These are phyloP conservation scores for Scelioninae gen. 1 DNA, from an alignment of 2,888 invertebrate species.

Conservation along the genomic window DNA sequence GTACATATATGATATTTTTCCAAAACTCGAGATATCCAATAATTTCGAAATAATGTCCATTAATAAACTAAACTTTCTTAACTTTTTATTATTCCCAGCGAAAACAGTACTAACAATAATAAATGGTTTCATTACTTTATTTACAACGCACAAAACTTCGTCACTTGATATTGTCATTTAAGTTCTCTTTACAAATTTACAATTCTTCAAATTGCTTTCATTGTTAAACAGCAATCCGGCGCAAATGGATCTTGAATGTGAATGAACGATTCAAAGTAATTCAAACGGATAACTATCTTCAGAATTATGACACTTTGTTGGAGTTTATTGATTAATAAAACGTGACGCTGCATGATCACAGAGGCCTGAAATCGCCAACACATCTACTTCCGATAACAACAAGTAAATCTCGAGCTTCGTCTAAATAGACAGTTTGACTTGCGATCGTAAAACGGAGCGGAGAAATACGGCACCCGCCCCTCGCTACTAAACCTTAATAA, in stretches of 20 bases:
- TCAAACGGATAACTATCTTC: slow-evolving; percentile 3
- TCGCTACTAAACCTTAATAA: slow-evolving; percentile 62
- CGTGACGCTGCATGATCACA: slow-evolving; percentile 29
- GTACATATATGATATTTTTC: too few relatives aligned
- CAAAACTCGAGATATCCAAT: too few relatives aligned
- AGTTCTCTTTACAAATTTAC: slow-evolving; percentile 1
- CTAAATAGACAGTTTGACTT: slow-evolving; percentile 24
- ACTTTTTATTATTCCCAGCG: too few relatives aligned
- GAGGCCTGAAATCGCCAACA: slow-evolving; percentile 17
- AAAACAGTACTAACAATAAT: too few relatives aligned
- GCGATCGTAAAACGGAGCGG: slow-evolving; percentile 44
- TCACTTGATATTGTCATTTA: background rate
- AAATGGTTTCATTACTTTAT: too few relatives aligned
- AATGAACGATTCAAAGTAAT: background rate
- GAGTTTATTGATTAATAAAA: slow-evolving; percentile 40
- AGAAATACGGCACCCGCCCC: slow-evolving; percentile 62
- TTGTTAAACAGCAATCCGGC: background rate
- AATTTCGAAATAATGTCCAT: too few relatives aligned
- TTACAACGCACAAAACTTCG: too few relatives aligned
- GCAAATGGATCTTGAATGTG: background rate
- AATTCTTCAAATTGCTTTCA: background rate
- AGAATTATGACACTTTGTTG: slow-evolving; percentile 15
- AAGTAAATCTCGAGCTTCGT: slow-evolving; percentile 37
- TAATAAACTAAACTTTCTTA: too few relatives aligned
- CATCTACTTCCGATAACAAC: slow-evolving; percentile 37